Evolutionary conservation across 2,113 vertebrate species (phyloP), one percentile per base, ranked within the genome.

Genomic region (Erinaceus europaeus): DNA sequence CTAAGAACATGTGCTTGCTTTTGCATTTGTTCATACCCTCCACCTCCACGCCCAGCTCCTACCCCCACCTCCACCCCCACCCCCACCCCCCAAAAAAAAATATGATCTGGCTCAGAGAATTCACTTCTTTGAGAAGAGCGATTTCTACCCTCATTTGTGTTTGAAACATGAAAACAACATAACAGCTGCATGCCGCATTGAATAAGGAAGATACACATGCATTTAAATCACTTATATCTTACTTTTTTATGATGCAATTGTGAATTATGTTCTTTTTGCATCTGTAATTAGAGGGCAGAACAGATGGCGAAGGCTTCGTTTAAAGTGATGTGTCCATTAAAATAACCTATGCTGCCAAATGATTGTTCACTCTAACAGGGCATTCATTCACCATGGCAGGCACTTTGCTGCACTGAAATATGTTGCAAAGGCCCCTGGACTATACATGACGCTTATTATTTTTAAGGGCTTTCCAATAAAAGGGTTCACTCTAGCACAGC

Each of bases 201-300:
- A 97, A 98, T 97, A 97, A 97, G 97, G 97, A 97, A 98, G 97
- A 97, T 96, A 94, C 97, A 97, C 97, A 98, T 98, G 97, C 97
- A 98, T 98, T 98, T 98, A 98, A 98, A 98, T 98, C 97, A 98
- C 97, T 98, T 97, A 97, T 97, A 98, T 97, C 97, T 98, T 97
- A 97, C 96, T 97, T 97, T 97, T 96, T 97, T 97, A 97, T 97
- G 96, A 96, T 97, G 96, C 96, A 95, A 95, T 97, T 97, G 96
- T 97, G 96, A 97, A 95, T 97, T 96, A 97, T 97, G 96, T 94
- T 96, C 95, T 93, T 97, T 96, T 96, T 98, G 97, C 97, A 98
- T 98, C 97, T 98, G 97, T 98, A 98, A 98, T 98, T 98, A 98
- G 97, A 97, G 97, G 97, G 97, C 97, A 97, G 97, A 98, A 97